Conservation (phyloP, 2,888 invertebrate species). For the Cacoxenus indagator region DNA sequence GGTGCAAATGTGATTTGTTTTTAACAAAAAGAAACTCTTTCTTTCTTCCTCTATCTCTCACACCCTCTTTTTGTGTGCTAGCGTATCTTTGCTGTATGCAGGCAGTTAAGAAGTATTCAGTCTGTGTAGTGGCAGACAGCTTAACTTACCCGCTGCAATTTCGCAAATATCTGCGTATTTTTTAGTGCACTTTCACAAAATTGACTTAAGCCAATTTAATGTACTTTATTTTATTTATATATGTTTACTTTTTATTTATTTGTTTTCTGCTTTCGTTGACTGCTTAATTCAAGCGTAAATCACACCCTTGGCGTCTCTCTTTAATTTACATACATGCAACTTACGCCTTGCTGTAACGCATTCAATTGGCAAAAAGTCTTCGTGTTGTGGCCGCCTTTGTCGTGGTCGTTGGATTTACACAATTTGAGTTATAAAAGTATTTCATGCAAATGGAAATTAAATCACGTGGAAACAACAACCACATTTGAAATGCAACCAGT, state of each 20-base stretch:
- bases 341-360: neutral
- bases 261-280: neutral
- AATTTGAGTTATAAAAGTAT: neutral
- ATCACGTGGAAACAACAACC: neutral
- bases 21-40: neutral
- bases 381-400: neutral
- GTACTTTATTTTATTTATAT: neutral
- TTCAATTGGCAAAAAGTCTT: neutral
- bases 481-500: neutral
- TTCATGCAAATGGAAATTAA: neutral
- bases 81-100: neutral
- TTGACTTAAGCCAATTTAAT: neutral
- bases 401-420: neutral
- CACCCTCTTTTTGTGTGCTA: neutral
- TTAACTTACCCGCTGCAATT: neutral
- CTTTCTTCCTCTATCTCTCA: neutral
- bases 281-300: neutral
- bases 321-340: neutral
- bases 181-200: neutral
- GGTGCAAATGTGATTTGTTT: neutral
- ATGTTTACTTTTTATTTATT: neutral
- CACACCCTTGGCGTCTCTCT: neutral
- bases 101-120: neutral
- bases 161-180: neutral
- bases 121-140: neutral